phyloP scores from a whole-genome alignment of 2,113 vertebrate genomes.

The Notothenia coriiceps region DNA sequence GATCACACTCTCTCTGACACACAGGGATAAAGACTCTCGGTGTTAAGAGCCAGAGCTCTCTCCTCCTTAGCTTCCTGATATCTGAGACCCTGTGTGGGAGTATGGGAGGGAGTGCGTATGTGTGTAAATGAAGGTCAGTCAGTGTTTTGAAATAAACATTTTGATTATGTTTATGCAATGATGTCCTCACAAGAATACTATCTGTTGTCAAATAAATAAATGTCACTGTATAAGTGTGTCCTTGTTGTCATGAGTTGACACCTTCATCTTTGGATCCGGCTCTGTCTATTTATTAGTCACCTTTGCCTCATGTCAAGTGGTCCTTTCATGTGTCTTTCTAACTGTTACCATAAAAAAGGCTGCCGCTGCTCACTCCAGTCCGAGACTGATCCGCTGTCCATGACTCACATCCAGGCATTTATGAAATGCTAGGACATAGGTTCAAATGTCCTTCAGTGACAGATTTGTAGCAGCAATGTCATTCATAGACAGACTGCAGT shows the following conservation, averaged over 20 bases:
- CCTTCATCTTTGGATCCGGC: background rate
- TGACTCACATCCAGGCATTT: slow-evolving; percentile 49
- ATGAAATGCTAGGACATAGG: slow-evolving; percentile 22
- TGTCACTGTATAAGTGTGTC: background rate
- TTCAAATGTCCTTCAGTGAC: slow-evolving; percentile 2
- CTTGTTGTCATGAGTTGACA: slow-evolving; percentile 3
- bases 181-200: background rate
- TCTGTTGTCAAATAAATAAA: too few relatives aligned
- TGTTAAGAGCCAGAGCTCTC: background rate
- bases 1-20: slow-evolving; percentile 45
- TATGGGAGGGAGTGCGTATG: background rate
- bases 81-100: background rate
- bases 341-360: background rate
- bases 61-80: slow-evolving; percentile 17
- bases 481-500: background rate
- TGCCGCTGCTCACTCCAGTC: background rate
- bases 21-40: background rate
- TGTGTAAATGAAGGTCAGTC: background rate
- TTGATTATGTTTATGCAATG: too few relatives aligned
- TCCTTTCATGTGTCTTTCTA: background rate
- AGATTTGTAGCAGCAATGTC: slow-evolving; percentile 10
- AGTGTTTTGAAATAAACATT: too few relatives aligned
- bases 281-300: slow-evolving; percentile 14
- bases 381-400: background rate
- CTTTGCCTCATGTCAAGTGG: slow-evolving; percentile 19